Base-by-base conservation (phyloP, 1,140 invertebrate species). In the Psix sp. region DNA sequence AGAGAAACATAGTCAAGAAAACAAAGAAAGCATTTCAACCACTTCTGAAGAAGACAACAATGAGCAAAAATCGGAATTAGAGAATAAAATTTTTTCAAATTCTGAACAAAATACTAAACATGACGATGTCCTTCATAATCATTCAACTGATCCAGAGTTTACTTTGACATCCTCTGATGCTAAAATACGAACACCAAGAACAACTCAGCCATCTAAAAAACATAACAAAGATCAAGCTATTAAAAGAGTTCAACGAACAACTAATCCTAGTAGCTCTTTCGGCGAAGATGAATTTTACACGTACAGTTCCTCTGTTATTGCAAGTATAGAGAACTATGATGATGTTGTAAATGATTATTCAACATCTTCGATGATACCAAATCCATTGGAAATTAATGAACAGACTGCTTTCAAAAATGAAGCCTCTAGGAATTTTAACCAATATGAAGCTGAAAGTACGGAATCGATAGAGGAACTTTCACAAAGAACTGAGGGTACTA, bases 371-470 rank as follows among this genome's bases (percentile, higher is more conserved):
- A 48, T 43, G 0, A 52, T 66, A 3, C 62, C 62, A 15, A 62
- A 20, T 5, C 40, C 70, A 1, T 36, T 38, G 6, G 60, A 73
- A 24, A 66, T 73, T 20, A 73, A 66, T 15, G 45, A 16, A 10
- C 4, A 46, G n/a, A 40, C 54, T 7, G 56, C 21, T 13, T 10
- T 51, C 1, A 42, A 42, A 20, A 7, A 16, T 2, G 33, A 17
- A 7, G 16, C 10, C 6, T n/a, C 11, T 13, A 49, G 6, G 11
- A 16, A n/a, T 24, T 49, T 43, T 1, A 62, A 56, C 20, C 49
- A 71, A 5, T 71, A 62, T 10, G 6, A 21, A 0, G 21, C 33
- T 5, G 33, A 35, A 35, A 35, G 13, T 13, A n/a, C n/a, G 26
- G n/a, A n/a, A n/a, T n/a, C n/a, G n/a, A n/a, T n/a, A n/a, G n/a